These are phyloP conservation scores for Acrocephalus arundinaceus DNA, from an alignment of 2,113 vertebrate species.

Conservation along the genomic window DNA sequence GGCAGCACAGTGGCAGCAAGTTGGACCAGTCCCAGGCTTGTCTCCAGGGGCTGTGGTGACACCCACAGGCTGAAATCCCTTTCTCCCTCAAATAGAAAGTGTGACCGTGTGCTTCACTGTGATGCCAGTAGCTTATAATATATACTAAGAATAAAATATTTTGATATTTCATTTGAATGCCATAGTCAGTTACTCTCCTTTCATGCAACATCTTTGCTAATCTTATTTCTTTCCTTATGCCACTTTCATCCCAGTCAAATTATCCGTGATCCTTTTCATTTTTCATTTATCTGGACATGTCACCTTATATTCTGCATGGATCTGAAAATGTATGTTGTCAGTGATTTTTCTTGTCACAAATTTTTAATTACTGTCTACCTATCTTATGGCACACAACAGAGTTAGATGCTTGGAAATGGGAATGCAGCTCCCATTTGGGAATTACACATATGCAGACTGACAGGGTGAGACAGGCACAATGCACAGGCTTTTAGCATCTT, in stretches of 20 bases:
- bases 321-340: background rate
- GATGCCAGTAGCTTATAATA: background rate
- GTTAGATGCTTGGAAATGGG: background rate
- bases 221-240: background rate
- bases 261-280: background rate
- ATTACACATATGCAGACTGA: background rate
- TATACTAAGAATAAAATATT: background rate
- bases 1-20: background rate
- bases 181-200: background rate
- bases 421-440: background rate
- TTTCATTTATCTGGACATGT: constrained; percentile 11
- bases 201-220: background rate
- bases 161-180: background rate
- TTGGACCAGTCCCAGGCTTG: accelerated
- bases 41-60: background rate
- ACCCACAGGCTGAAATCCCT: background rate
- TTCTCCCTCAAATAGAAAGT: background rate
- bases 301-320: background rate
- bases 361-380: constrained; percentile 44
- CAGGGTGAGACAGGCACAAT: background rate
- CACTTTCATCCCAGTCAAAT: background rate
- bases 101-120: background rate
- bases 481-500: background rate
- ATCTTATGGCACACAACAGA: background rate
- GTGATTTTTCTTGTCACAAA: background rate